Base-by-base conservation (phyloP, 1,140 invertebrate species). In the Bradysia coprophila region DNA sequence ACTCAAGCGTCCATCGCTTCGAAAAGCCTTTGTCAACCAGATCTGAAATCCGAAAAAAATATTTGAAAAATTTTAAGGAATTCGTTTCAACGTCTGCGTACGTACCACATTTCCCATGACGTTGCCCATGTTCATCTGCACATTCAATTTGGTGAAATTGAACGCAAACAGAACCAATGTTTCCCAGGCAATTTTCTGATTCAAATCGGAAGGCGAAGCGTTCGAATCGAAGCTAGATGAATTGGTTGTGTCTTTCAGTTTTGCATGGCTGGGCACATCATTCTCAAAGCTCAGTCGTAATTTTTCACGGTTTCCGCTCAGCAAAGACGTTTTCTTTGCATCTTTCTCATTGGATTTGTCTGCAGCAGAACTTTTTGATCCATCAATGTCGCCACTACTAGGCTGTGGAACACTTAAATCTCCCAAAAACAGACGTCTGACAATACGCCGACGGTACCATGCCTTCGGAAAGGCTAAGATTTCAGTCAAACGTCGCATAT, bases 41-140 rank as follows among this genome's bases (percentile, higher is more conserved):
- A 60, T 32, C 40, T 40, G 28, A n/a, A 40, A 24, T 40, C 3
- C 15, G 4, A 44, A 43, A 9, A 19, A 45, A 38, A 20, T 23
- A 22, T 16, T 41, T 44, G 22, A 16, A 13, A 46, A 36, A 24
- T 37, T 8, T 37, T n/a, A 37, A 37, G 20, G 47, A n/a, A n/a
- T n/a, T n/a, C n/a, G n/a, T n/a, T n/a, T n/a, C n/a, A n/a, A n/a
- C n/a, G n/a, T n/a, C n/a, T n/a, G n/a, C n/a, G n/a, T 37, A 66
- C 71, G 64, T 63, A 83, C 73, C 24, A 94, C 91, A 58, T 95
- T 95, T 18, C 93, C 93, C 87, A 96, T 96, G 1, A 96, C 91
- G 58, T 96, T 97, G 16, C 91, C 90, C 88, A 98, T 98, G 62
- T 96, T 96, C 84, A 97, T 95, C 52, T 94, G 88, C 15, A 97